Evolutionary conservation across 2,113 vertebrate species (phyloP), one percentile per base, ranked within the genome.

Genomic region (Anhinga anhinga): DNA sequence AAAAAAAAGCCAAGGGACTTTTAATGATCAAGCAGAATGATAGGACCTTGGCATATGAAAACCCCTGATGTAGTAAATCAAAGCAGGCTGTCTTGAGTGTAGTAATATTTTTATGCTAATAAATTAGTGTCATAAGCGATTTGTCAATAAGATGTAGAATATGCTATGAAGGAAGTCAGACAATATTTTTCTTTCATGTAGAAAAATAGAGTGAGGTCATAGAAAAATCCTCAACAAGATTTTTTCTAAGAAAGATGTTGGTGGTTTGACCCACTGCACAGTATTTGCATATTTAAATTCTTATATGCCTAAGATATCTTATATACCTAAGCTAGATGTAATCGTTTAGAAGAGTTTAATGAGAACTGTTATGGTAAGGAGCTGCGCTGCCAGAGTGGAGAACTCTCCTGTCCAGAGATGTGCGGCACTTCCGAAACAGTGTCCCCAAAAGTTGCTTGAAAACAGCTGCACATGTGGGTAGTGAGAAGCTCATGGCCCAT

Each of bases 111-210:
- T 89, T 82, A 69, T 96, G 93, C 82, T 96, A 96, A 96, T 92
- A 96, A 95, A 96, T 96, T 97, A 97, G 65, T 96, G 96, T 95
- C 95, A 95, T 80, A 95, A 95, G 80, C 92, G 83, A 97, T 96
- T 96, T 93, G 88, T 95, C 77, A 97, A 94, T 97, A 92, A 92
- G 95, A 91, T 82, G 86, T 92, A 92, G 86, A 97, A 93, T 93
- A 94, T 25, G 44, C 81, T 96, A 34, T 90, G 91, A 96, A 87
- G 63, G 84, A 86, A 97, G 87, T 93, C 94, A 96, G 95, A 96
- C 78, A 95, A 30, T 95, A 95, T 93, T 97, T 96, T 96, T 91
- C 84, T 90, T 95, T 95, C 55, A 49, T 36, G 22, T 59, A 82
- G 70, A 80, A 91, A 91, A 95, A 91, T 50, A 80, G 62, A 10